Evolutionary conservation across 2,888 invertebrate genomes (phyloP).

Genomic region (Dioctria linearis): DNA sequence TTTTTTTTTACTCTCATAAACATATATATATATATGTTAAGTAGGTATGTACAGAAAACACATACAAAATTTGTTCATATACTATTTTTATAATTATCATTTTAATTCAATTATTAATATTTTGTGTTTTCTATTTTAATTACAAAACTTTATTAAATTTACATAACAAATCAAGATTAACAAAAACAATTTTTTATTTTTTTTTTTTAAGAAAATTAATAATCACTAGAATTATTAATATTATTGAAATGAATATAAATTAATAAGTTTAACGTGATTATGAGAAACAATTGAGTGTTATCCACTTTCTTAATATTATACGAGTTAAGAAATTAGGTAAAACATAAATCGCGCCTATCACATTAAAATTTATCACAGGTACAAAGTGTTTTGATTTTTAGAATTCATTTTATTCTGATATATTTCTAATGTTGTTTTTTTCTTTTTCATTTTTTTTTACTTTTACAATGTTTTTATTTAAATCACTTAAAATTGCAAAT

Average conservation of each 20-base stretch:
- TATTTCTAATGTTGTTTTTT: background rate
- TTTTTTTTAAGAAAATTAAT: background rate
- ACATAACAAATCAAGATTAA: slow-evolving; percentile 45
- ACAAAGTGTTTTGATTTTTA: slow-evolving; percentile 54
- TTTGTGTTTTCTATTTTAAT: slow-evolving; percentile 9
- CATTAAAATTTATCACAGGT: slow-evolving; percentile 59
- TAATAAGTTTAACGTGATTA: slow-evolving; percentile 23
- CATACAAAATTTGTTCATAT: slow-evolving; percentile 19
- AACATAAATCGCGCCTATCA: slow-evolving; percentile 56
- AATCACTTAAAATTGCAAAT: no score
- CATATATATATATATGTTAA: slow-evolving; percentile 23
- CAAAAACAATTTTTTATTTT: slow-evolving; percentile 9
- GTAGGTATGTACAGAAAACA: slow-evolving; percentile 38
- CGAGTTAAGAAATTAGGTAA: slow-evolving; percentile 38
- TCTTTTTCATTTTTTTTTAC: background rate
- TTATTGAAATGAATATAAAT: slow-evolving; percentile 23
- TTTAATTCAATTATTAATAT: background rate
- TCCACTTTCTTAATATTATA: background rate
- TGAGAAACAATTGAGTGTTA: slow-evolving; percentile 37
- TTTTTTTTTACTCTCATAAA: slow-evolving; percentile 4
- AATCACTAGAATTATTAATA: slow-evolving; percentile 1
- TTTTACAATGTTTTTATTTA: no score
- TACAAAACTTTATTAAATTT: slow-evolving; percentile 24
- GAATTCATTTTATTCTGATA: slow-evolving; percentile 26
- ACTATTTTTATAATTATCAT: slow-evolving; percentile 12